Base-by-base conservation (phyloP, 2,797 vertebrate species). In the Alca torda region DNA sequence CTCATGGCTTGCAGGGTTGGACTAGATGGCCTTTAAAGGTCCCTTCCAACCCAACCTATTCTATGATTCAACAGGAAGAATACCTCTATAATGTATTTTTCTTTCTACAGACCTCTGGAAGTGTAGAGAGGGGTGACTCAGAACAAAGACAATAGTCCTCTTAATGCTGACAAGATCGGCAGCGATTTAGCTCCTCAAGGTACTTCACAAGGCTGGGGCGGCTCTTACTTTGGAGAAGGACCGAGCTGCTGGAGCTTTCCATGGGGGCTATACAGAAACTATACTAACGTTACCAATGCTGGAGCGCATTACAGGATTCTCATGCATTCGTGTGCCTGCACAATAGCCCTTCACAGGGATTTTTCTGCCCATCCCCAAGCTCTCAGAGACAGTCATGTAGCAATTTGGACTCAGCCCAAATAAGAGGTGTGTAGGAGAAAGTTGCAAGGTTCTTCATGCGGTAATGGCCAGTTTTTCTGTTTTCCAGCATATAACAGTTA, bases 231-330 rank as follows among this genome's bases (percentile, higher is more conserved):
- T 33, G 45, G 41, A 75, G 45, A 45, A 54, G 2, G 25, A 87
- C 35, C 30, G 25, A 85, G 56, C 10, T 64, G 37, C 28, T 51
- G 20, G 12, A 59, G 16, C 20, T 80, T 78, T 68, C 65, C 5
- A 7, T 4, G 60, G 31, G 16, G 8, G 15, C 37, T n/a, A n/a
- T 48, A 30, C 12, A 77, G 39, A 85, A 89, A 63, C 9, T 16
- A 37, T 11, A 45, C 11, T 28, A 45, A 46, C 0, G 0, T n/a
- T 51, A 37, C 10, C 69, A 65, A 67, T 4, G 23, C 1, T 3
- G 50, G 82, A 79, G 16, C 39, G 25, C 28, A 15, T 68, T 57
- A 70, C 23, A 53, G 23, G 69, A 43, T 35, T 78, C 65, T 84
- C 59, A 41, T 15, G 24, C 25, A 64, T 35, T 77, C 35, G 8